Conservation (phyloP, 2,797 vertebrate genomes). For the Nyctibius grandis region DNA sequence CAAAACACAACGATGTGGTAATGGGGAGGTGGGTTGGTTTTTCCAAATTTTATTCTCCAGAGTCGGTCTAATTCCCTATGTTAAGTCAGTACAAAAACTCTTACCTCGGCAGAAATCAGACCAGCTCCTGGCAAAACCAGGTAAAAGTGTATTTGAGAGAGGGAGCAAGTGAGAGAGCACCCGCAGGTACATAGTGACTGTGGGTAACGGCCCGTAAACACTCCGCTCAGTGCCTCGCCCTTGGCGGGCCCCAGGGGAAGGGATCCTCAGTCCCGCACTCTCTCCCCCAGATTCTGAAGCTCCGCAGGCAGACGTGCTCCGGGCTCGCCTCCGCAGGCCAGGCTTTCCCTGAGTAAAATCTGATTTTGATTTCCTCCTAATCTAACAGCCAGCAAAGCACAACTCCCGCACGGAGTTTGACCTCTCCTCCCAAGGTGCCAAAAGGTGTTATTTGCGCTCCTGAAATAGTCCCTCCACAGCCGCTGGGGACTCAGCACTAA, state of each 20-base stretch:
- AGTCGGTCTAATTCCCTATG: fast-evolving
- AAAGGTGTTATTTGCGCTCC: not conserved
- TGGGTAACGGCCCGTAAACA: fast-evolving
- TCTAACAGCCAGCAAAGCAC: not conserved
- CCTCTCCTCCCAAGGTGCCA: not conserved
- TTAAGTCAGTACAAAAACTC: not conserved
- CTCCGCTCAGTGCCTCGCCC: not conserved
- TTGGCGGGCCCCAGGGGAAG: fast-evolving
- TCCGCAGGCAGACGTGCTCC: not conserved
- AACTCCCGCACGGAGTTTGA: not conserved
- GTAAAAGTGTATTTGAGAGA: not conserved
- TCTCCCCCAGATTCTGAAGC: not conserved
- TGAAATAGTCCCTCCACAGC: not conserved
- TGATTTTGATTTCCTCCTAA: not conserved
- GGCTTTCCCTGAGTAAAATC: not conserved
- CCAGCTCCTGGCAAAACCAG: not conserved
- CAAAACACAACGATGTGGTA: not conserved
- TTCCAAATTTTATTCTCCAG: not conserved
- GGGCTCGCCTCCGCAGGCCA: not conserved
- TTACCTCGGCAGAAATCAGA: fast-evolving
- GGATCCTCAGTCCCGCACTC: not conserved
- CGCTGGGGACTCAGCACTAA: not conserved
- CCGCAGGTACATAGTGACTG: fast-evolving
- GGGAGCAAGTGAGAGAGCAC: not conserved
- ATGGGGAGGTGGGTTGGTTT: not conserved